Conservation (phyloP, 2,797 vertebrate species). For the Sebastes matsubarae region DNA sequence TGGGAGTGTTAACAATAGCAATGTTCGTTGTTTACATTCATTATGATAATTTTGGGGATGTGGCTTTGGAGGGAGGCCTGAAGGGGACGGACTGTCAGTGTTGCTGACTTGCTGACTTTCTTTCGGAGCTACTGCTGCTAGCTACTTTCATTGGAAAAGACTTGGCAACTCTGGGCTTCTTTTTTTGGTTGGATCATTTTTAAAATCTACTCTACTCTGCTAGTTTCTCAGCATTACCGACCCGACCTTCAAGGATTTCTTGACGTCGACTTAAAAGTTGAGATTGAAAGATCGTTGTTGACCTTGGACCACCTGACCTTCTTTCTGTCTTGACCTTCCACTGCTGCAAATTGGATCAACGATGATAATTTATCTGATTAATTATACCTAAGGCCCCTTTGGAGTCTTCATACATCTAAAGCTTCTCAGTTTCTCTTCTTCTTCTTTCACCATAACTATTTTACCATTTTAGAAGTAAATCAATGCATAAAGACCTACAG, state of each 20-base stretch:
- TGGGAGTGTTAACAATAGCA: no score
- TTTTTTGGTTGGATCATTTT: no score
- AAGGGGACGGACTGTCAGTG: no score
- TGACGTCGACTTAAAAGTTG: neutral
- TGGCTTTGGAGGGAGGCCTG: no score
- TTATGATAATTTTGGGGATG: no score
- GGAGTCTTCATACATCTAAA: neutral
- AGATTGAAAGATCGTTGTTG: neutral
- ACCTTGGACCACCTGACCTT: neutral
- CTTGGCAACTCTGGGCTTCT: no score
- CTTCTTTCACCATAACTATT: neutral
- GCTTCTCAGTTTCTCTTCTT: neutral
- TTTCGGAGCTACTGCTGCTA: no score
- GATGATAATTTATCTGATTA: neutral
- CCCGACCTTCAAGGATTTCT: neutral
- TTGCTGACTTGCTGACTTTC: no score
- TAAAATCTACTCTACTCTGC: no score
- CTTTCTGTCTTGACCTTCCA: neutral
- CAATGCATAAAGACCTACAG: neutral
- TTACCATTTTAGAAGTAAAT: neutral
- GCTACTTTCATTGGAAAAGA: no score
- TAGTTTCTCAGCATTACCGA: no score
- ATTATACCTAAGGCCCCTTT: neutral
- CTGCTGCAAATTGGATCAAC: neutral
- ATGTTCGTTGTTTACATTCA: no score